These are phyloP conservation scores for Eubucco bourcierii DNA, from an alignment of 2,113 vertebrate species.

Conservation along the genomic window DNA sequence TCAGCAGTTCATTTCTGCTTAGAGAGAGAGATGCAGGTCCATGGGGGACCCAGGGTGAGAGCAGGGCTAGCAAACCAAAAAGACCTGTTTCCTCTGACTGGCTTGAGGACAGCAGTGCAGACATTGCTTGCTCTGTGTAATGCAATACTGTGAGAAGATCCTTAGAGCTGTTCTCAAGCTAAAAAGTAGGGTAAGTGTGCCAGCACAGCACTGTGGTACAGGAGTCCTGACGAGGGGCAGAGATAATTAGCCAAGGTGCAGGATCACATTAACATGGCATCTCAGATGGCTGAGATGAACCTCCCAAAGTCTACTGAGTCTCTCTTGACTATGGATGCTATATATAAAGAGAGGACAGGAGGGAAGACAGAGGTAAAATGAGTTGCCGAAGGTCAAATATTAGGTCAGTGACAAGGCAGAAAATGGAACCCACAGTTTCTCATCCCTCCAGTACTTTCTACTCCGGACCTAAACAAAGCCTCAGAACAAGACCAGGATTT, in stretches of 20 bases:
- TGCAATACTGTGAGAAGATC: neutral
- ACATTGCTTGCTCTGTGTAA: neutral
- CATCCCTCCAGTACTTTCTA: neutral
- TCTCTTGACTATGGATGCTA: fast-evolving
- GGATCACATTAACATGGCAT: neutral
- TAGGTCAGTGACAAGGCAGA: neutral
- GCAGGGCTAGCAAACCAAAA: neutral
- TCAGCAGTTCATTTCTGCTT: neutral
- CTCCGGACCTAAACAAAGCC: neutral
- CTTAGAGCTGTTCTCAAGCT: neutral
- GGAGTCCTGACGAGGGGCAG: neutral
- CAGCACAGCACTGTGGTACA: neutral
- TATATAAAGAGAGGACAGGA: fast-evolving
- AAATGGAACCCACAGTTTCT: neutral
- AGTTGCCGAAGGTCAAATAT: neutral
- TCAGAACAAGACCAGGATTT: neutral
- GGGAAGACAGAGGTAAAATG: neutral
- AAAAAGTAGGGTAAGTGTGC: neutral
- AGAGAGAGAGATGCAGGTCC: neutral
- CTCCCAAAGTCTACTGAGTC: neutral
- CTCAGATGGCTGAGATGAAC: neutral
- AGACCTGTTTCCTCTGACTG: neutral
- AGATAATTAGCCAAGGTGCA: neutral
- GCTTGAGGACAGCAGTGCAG: neutral
- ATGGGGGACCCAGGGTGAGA: neutral